These are phyloP conservation scores for Styela plicata DNA, from an alignment of 23 tunicate genomes.

Conservation along the genomic window DNA sequence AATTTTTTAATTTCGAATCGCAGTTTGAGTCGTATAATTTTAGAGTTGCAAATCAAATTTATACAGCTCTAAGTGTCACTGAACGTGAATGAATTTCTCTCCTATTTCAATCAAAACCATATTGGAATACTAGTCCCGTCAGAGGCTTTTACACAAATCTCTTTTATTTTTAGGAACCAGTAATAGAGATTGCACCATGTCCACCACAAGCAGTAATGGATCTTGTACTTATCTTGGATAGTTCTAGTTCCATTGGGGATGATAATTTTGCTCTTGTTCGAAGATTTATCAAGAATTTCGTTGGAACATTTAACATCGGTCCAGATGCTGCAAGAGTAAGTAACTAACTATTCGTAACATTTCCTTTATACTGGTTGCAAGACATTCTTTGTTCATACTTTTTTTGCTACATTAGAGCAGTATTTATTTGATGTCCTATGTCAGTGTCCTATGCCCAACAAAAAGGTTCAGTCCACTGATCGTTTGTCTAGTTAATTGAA, in stretches of 20 bases:
- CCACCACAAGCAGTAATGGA: conserved; percentile 70
- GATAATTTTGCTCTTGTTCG: conserved; percentile 57
- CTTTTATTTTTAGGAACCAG: conserved; percentile 1
- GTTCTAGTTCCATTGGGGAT: conserved; percentile 60
- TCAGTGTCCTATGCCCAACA: too few relatives aligned
- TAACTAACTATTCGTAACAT: neutral
- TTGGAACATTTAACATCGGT: conserved; percentile 44
- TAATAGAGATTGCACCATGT: conserved; percentile 37
- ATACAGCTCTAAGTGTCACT: too few relatives aligned
- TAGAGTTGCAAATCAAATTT: too few relatives aligned
- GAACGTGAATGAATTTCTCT: too few relatives aligned
- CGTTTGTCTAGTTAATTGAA: too few relatives aligned
- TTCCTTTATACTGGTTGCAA: neutral
- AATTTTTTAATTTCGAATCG: too few relatives aligned
- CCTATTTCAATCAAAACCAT: too few relatives aligned
- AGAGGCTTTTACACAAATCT: too few relatives aligned
- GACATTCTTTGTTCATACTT: neutral
- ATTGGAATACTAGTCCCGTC: too few relatives aligned
- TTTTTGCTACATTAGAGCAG: neutral
- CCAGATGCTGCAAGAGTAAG: conserved; percentile 40
- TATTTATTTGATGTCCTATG: too few relatives aligned
- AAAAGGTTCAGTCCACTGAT: too few relatives aligned
- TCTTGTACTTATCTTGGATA: conserved; percentile 72
- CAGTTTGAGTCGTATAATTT: too few relatives aligned
- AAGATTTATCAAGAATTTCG: conserved; percentile 34